Conservation (phyloP, 2,113 vertebrate species). For the Mustelus asterias region DNA sequence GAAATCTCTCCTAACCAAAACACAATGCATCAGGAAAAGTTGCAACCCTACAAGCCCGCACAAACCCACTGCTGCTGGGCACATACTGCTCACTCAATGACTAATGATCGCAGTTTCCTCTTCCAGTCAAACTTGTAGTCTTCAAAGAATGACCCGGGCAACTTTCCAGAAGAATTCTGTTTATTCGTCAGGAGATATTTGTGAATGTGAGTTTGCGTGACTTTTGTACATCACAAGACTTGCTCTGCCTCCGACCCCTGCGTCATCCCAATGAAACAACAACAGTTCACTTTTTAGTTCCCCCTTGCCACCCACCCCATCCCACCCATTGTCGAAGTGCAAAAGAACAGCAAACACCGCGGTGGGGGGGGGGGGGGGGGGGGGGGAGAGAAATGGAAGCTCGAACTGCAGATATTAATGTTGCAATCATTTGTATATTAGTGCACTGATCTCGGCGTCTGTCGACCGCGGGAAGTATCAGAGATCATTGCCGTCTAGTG, state of each 20-base stretch:
- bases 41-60: slow-evolving; percentile 56
- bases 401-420: not conserved
- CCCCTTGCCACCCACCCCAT: too few species aligned
- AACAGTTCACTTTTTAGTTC: not conserved
- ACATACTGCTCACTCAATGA: slow-evolving; percentile 52
- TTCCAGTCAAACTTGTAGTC: slow-evolving; percentile 46
- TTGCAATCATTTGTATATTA: not conserved
- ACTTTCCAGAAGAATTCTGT: slow-evolving; percentile 51
- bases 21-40: slow-evolving; percentile 52
- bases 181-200: slow-evolving; percentile 44
- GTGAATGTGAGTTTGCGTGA: slow-evolving; percentile 47
- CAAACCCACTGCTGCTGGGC: slow-evolving; percentile 47
- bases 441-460: not conserved
- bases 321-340: not conserved
- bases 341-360: not conserved
- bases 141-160: slow-evolving; percentile 50
- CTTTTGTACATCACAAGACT: slow-evolving; percentile 40
- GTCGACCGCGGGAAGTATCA: not conserved
- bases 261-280: slow-evolving; percentile 20
- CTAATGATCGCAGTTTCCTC: slow-evolving; percentile 66
- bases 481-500: not conserved
- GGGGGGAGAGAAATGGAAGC: not conserved
- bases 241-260: slow-evolving; percentile 52
- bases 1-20: slow-evolving; percentile 58
- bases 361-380: too few species aligned